A percentile compares a stretch with the other conserved stretches of the same genome.
Evolutionary conservation across 2,113 vertebrate genomes (phyloP).

Genomic region (Eulemur rufifrons): DNA sequence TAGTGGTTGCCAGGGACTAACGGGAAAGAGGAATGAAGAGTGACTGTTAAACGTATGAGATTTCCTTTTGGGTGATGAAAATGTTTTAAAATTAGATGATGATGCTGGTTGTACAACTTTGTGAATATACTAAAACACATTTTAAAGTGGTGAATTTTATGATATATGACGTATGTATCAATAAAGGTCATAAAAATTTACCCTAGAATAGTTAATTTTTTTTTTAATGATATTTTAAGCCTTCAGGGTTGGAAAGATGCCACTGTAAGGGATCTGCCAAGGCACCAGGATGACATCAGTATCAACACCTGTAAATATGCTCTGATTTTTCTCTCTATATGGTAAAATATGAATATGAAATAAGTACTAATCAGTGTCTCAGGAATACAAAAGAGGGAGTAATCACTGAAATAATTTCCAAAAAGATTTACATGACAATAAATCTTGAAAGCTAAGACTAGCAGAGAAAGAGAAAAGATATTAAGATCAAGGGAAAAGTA

Average conservation of each 20-base stretch:
- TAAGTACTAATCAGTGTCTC: not conserved
- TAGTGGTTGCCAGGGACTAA: not conserved
- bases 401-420: not conserved
- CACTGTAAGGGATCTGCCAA: not conserved
- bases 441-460: not conserved
- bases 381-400: not conserved
- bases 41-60: too few species aligned
- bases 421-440: not conserved
- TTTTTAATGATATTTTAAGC: not conserved
- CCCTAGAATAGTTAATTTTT: not conserved
- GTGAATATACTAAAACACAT: not conserved
- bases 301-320: not conserved
- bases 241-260: not conserved
- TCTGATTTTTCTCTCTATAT: not conserved
- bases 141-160: not conserved
- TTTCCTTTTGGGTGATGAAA: not conserved
- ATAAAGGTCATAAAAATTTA: not conserved
- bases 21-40: not conserved
- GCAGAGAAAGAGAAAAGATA: not conserved
- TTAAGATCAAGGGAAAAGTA: not conserved
- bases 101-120: not conserved
- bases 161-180: not conserved
- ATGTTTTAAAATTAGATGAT: not conserved
- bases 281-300: not conserved
- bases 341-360: not conserved